phyloP scores from a whole-genome alignment of 2,797 vertebrate species.

The Alcedo quadribrachys region DNA sequence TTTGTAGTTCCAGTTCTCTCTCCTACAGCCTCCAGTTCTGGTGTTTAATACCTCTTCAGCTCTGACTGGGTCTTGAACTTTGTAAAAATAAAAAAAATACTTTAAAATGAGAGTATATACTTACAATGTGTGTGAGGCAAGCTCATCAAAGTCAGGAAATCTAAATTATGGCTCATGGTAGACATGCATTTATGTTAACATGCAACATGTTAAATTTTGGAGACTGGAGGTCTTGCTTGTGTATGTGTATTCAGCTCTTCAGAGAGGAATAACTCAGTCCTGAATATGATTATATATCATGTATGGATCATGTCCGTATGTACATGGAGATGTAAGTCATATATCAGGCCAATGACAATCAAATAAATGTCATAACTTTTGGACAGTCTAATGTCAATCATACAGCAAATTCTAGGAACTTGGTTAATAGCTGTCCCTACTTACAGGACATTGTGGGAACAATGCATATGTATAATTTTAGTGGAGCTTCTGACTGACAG shows the following conservation, averaged over 20 bases:
- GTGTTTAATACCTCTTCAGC: background rate
- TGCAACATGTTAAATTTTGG: background rate
- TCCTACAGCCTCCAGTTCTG: background rate
- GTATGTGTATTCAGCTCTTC: background rate
- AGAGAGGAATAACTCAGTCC: background rate
- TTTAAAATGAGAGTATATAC: background rate
- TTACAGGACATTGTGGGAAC: background rate
- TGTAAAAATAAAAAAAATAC: background rate
- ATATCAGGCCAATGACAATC: background rate
- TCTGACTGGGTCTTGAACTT: background rate
- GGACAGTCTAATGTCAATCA: background rate
- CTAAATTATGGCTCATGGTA: background rate
- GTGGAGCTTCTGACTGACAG: background rate
- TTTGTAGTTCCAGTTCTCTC: background rate
- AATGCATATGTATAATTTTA: background rate
- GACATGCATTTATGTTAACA: background rate
- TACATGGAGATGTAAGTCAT: too few species aligned
- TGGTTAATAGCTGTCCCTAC: background rate
- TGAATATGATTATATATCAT: background rate
- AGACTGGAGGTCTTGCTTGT: background rate
- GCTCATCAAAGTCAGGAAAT: background rate
- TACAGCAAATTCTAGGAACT: background rate
- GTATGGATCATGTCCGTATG: too few species aligned
- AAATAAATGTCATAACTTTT: background rate
- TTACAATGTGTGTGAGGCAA: background rate